A percentile compares a stretch with the other conserved stretches of the same genome.
Conservation (phyloP, 2,797 vertebrate genomes). For the Lates japonicus region DNA sequence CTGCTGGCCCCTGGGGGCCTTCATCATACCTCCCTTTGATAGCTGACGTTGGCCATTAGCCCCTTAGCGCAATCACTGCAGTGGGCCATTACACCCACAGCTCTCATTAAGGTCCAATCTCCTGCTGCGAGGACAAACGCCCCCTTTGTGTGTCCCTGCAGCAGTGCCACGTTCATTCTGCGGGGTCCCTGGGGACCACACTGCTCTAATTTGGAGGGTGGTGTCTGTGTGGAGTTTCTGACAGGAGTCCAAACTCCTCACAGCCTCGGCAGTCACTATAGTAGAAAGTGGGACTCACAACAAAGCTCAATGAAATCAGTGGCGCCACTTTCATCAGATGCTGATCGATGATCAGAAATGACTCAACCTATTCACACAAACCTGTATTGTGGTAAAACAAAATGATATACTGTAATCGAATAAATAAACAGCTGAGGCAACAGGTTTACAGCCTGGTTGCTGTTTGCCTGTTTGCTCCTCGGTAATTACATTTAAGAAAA, state of each 20-base stretch:
- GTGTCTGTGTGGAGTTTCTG: constrained; percentile 73
- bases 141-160: constrained; percentile 79
- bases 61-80: constrained; percentile 66
- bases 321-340: constrained; percentile 63
- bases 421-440: neutral
- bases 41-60: constrained; percentile 82
- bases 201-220: constrained; percentile 80
- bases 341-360: constrained; percentile 65
- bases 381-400: constrained; percentile 5
- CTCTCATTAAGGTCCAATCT: constrained; percentile 82
- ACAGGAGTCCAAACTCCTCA: constrained; percentile 72
- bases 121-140: constrained; percentile 84
- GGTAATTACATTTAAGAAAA: neutral
- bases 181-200: constrained; percentile 71
- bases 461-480: neutral
- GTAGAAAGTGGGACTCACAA: constrained; percentile 63
- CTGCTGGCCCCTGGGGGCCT: constrained; percentile 68
- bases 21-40: constrained; percentile 84
- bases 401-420: neutral
- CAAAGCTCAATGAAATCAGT: constrained; percentile 70
- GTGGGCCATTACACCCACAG: constrained; percentile 78
- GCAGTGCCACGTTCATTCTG: constrained; percentile 75
- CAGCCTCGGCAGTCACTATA: constrained; percentile 45
- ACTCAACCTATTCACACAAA: constrained; percentile 47
- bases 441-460: constrained; percentile 11